These are phyloP conservation scores for Megalurothrips usitatus DNA, from an alignment of 2,888 invertebrate genomes.

Conservation along the genomic window DNA sequence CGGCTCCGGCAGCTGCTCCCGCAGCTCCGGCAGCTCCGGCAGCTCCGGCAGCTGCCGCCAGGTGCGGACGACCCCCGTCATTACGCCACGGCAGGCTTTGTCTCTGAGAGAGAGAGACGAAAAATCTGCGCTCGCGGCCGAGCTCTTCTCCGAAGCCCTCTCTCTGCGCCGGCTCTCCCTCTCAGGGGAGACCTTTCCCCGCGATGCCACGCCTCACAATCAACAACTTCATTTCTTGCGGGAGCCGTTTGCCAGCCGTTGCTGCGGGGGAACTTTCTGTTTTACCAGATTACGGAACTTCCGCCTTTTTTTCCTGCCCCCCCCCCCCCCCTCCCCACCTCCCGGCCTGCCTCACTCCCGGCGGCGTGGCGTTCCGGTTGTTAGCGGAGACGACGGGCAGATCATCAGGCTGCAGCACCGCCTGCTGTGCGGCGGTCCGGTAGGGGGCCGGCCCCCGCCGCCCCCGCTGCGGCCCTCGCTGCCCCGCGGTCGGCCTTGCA, in stretches of 20 bases:
- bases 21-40: too few species aligned
- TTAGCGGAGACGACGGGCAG: background rate
- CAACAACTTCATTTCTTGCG: slow-evolving; percentile 19
- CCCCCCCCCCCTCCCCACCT: background rate
- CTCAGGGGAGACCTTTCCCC: too few species aligned
- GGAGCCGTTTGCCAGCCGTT: slow-evolving; percentile 1
- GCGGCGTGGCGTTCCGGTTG: slow-evolving; percentile 5
- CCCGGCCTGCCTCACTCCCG: background rate
- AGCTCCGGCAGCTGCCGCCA: background rate
- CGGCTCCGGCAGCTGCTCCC: too few species aligned
- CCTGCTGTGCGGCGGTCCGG: background rate
- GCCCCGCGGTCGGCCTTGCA: too few species aligned
- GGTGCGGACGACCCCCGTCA: background rate
- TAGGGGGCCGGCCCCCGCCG: background rate
- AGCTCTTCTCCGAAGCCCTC: too few species aligned
- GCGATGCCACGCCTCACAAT: background rate
- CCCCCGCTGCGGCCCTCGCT: too few species aligned
- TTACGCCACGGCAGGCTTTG: background rate
- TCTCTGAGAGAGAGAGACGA: background rate
- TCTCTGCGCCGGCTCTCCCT: too few species aligned
- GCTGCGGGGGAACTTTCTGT: background rate
- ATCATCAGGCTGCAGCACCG: background rate
- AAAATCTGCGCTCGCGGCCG: too few species aligned
- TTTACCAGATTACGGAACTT: slow-evolving; percentile 11
- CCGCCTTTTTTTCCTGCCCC: background rate